Conservation (phyloP, 1,140 invertebrate species). For the Goniozus legneri region DNA sequence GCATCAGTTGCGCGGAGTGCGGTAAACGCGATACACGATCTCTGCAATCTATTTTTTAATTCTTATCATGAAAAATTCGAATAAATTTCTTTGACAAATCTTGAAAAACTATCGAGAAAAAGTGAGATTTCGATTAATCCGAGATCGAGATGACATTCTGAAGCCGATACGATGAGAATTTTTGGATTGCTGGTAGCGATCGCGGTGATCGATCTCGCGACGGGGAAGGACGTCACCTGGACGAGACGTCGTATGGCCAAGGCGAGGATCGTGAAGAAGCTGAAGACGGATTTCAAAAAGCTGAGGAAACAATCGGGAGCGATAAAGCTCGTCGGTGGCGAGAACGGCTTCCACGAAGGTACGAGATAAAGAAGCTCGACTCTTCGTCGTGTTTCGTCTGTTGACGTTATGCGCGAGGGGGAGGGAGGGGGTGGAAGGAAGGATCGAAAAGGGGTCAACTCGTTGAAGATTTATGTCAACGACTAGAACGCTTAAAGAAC, state of each 20-base stretch:
- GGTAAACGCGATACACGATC: constrained; percentile 26
- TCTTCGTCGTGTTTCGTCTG: not conserved
- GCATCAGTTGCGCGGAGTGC: constrained; percentile 28
- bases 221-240: constrained; percentile 6
- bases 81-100: too few species aligned
- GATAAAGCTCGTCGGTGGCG: constrained; percentile 65
- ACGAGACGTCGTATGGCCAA: constrained; percentile 33
- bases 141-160: too few species aligned
- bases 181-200: too few species aligned
- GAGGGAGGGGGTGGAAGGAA: not conserved
- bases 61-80: too few species aligned
- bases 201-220: constrained; percentile 7
- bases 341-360: constrained; percentile 64
- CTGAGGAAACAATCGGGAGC: constrained; percentile 70
- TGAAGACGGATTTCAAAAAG: constrained; percentile 56
- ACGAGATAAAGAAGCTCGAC: constrained; percentile 17
- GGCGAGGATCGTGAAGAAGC: constrained; percentile 51
- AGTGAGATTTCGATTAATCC: too few species aligned
- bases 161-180: too few species aligned
- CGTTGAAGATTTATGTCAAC: constrained; percentile 35
- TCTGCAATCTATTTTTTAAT: too few species aligned
- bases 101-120: too few species aligned
- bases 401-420: not conserved
- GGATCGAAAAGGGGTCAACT: constrained; percentile 39
- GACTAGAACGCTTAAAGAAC: too few species aligned